Base-by-base conservation (phyloP, 2,113 vertebrate species). In the Pycnonotus jocosus region DNA sequence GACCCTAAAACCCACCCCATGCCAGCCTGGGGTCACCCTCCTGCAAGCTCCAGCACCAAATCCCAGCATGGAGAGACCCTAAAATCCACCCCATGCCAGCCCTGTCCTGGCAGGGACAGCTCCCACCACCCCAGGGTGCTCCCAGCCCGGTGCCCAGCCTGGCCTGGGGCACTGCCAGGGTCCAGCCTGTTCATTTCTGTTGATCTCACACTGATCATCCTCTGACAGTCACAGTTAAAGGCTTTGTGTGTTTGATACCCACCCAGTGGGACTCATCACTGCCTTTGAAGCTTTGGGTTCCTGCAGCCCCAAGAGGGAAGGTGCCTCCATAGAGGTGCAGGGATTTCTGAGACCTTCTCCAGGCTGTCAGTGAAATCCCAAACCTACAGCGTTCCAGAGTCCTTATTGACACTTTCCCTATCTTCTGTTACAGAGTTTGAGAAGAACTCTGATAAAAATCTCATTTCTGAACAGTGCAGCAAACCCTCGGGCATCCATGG, bases 11-110 rank as follows among this genome's bases (percentile, higher is more conserved):
- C 0, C 18, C 35, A 23, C 6, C 35, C 42, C 3, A 3, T 12
- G 0, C n/a, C 72, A 44, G 44, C 38, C 38, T n/a, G 7, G 9
- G 37, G 11, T 4, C 57, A 30, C 30, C 40, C 7, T 13, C 42
- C 37, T 21, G 19, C 11, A 4, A 6, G 53, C 11, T 7, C 21
- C 66, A 24, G 66, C 1, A 20, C n/a, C 61, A 30, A 4, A 6
- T 3, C 21, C 12, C 37, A 9, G 44, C 2, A 0, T 0, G 51
- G 22, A 70, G 40, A 6, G 33, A 44, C 8, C 58, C 2, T 0
- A 28, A 19, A 88, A 3, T 0, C 18, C 35, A 23, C 6, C 35
- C 42, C 3, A 3, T 12, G 0, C n/a, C 72, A 44, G 44, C 38
- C 38, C 47, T 24, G 14, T 23, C 27, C 50, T 10, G 48, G 48